Percentiles rank a stretch among this genome's conserved stretches.
Evolutionary conservation across 2,113 vertebrate species (phyloP).

Genomic region (Malaclemys terrapin): DNA sequence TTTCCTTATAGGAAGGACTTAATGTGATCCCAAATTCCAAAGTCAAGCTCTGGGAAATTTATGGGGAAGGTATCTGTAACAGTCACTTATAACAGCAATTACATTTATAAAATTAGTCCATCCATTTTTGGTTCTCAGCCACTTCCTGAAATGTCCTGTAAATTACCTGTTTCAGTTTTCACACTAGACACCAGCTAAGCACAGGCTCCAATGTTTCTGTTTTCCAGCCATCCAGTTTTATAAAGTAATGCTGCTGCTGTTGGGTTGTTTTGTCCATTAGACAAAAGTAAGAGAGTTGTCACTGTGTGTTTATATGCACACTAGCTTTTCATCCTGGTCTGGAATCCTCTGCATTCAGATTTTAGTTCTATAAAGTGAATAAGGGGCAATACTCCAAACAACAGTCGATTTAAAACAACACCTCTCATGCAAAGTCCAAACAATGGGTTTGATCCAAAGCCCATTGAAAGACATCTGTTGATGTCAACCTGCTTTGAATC

Average conservation of each 20-base stretch:
- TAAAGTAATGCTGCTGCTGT: background rate
- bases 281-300: background rate
- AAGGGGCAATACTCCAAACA: background rate
- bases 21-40: background rate
- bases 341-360: background rate
- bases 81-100: background rate
- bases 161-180: constrained; percentile 22
- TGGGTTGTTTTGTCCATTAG: constrained; percentile 3
- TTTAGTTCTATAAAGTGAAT: background rate
- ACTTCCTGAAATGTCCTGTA: background rate
- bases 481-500: no score
- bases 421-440: background rate
- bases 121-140: background rate
- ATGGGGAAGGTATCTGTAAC: background rate
- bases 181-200: background rate
- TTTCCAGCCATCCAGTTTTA: constrained; percentile 6
- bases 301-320: fast-evolving
- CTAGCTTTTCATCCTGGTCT: background rate
- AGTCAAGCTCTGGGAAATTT: background rate
- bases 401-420: background rate
- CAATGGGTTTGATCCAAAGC: no score
- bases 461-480: no score
- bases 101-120: background rate
- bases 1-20: constrained; percentile 8
- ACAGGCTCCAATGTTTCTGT: background rate